A percentile compares a stretch with the other conserved stretches of the same genome.
Conservation (phyloP, 2,113 vertebrate species). For the Melanotaenia duboulayi region DNA sequence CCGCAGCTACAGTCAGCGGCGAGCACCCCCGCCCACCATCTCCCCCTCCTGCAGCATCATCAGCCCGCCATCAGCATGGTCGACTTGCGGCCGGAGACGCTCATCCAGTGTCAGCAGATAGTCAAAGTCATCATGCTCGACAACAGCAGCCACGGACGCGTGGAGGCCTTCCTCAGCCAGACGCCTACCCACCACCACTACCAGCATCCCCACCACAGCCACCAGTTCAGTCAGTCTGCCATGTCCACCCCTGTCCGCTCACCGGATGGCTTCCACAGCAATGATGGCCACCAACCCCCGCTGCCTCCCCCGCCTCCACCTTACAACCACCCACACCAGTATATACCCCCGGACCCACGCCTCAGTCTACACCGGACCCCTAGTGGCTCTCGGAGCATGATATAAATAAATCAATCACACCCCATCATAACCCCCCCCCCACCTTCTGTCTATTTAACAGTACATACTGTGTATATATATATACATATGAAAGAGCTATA, state of each 20-base stretch:
- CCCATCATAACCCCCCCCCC: slow-evolving; percentile 4
- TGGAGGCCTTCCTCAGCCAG: slow-evolving; percentile 94
- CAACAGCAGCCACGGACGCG: slow-evolving; percentile 89
- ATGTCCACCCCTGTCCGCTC: slow-evolving; percentile 86
- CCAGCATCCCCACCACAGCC: slow-evolving; percentile 88
- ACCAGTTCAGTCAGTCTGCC: slow-evolving; percentile 88
- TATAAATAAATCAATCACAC: slow-evolving; percentile 80
- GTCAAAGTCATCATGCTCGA: slow-evolving; percentile 99
- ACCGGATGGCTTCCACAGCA: slow-evolving; percentile 77
- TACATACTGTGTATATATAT: slow-evolving; percentile 81
- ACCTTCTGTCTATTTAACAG: slow-evolving; percentile 52
- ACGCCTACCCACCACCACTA: slow-evolving; percentile 90
- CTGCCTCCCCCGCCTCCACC: slow-evolving; percentile 93
- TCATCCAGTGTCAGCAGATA: slow-evolving; percentile 99
- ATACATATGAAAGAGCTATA: slow-evolving; percentile 79
- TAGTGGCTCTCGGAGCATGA: slow-evolving; percentile 92
- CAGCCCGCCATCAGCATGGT: slow-evolving; percentile 66
- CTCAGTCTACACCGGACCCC: slow-evolving; percentile 92
- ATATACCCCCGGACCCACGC: slow-evolving; percentile 90
- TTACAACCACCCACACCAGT: slow-evolving; percentile 96
- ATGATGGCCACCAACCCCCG: slow-evolving; percentile 89
- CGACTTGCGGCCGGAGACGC: slow-evolving; percentile 89
- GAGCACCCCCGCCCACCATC: slow-evolving; percentile 83
- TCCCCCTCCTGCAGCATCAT: slow-evolving; percentile 67
- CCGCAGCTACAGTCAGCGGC: slow-evolving; percentile 74